Base-by-base conservation (phyloP, 92 coral and sea anemone genomes). In the Paragorgia papillata region DNA sequence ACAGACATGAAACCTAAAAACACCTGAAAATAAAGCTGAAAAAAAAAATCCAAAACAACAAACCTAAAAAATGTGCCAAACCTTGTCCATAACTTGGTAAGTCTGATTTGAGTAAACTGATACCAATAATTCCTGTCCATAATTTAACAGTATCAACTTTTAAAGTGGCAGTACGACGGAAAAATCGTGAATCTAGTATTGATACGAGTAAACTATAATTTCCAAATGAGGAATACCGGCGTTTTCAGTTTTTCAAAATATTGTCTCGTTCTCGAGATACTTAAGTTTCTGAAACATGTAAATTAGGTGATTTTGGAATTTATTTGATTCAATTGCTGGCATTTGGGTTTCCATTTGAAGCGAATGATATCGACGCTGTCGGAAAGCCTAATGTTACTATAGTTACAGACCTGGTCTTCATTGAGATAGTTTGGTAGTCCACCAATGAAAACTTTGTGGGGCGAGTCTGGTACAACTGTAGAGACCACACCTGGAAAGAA, bases 371-470 rank as follows among this genome's bases (percentile, higher is more conserved):
- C 67, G 66, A 74, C 30, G 50, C 40, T 33, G 27, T 33, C 7
- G 57, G 2, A 7, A 19, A 9, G 22, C 46, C 19, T 68, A 2
- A 3, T 18, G 19, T 18, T 19, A 66, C 34, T 49, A 37, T 7
- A 37, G 6, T 30, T 25, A 27, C 63, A 79, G 73, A 93, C 97
- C 97, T 93, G 97, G 76, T 93, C 97, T 80, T 93, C 97, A 76
- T 85, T 93, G 30, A 93, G 87, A 79, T 93, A 93, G 84, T 93
- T 93, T 18, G 97, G 97, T 57, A 93, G 80, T 33, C 97, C 97
- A 21, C 97, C 97, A 66, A 93, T 93, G 83, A 93, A 93, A 25
- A 93, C 92, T 89, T 93, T 93, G 87, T 93, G 97, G 1, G 97
- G 90, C 0, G 97, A 93, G 66, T 93, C 97, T 28, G 97, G 97